These are phyloP conservation scores for Apeltes quadracus DNA, from an alignment of 2,113 vertebrate species.

Conservation along the genomic window DNA sequence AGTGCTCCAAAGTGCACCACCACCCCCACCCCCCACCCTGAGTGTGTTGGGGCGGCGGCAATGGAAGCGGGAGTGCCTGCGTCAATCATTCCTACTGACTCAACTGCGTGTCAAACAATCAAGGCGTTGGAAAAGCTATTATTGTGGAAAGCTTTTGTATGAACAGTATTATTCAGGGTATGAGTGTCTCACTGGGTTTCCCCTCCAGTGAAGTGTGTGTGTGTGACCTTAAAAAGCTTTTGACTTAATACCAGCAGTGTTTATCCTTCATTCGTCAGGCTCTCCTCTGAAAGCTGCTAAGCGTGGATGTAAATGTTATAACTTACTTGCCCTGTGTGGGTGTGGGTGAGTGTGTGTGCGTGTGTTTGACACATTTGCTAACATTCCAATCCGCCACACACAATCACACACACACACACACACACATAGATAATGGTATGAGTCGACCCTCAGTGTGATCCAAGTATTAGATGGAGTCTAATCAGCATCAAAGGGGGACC, in stretches of 20 bases:
- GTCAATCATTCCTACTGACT: conserved; percentile 65
- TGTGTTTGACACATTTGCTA: conserved; percentile 6
- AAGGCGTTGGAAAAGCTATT: conserved; percentile 55
- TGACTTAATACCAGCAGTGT: conserved; percentile 52
- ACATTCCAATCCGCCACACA: conserved; percentile 13
- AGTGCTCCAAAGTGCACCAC: conserved; percentile 37
- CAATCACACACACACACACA: neutral
- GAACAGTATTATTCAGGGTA: conserved; percentile 52
- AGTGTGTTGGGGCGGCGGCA: neutral
- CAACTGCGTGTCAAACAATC: conserved; percentile 69
- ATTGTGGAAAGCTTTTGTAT: conserved; percentile 46
- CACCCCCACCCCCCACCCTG: neutral
- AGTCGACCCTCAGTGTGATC: neutral
- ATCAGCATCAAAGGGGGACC: neutral
- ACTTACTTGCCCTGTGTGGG: conserved; percentile 11
- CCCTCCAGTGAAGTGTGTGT: conserved; percentile 24
- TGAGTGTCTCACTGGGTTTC: conserved; percentile 20
- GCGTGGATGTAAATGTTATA: conserved; percentile 22
- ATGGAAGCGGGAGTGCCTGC: neutral
- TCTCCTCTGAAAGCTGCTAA: conserved; percentile 29
- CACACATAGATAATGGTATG: neutral
- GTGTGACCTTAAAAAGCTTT: conserved; percentile 38
- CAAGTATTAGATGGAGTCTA: neutral
- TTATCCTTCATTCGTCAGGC: conserved; percentile 31
- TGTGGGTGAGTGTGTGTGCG: conserved; percentile 7